A percentile compares a stretch with the other conserved stretches of the same genome.
phyloP scores from a whole-genome alignment of 2,888 invertebrate genomes.

The Amitus sp. region DNA sequence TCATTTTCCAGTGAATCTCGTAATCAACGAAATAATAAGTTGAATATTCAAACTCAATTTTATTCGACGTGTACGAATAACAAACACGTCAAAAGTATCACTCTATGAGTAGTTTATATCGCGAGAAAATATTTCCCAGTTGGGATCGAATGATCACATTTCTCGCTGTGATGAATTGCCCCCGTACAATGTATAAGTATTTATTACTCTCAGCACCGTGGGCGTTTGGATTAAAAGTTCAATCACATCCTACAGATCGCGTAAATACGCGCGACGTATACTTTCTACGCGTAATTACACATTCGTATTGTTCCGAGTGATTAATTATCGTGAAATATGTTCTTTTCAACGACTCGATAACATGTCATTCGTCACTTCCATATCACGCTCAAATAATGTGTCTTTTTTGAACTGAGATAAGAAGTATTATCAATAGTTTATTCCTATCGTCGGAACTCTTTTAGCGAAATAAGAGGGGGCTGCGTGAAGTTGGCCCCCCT shows the following conservation, averaged over 20 bases:
- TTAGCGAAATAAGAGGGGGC: no score
- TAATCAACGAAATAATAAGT: no score
- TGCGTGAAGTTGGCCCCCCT: no score
- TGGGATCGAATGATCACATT: constrained; percentile 19
- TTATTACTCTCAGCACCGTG: constrained; percentile 10
- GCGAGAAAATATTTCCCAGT: constrained; percentile 11
- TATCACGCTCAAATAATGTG: not conserved
- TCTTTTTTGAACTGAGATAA: not conserved
- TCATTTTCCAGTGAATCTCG: no score
- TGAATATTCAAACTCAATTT: no score
- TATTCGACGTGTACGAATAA: constrained; percentile 1
- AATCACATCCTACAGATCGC: constrained; percentile 19
- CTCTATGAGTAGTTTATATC: constrained; percentile 14
- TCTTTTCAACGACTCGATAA: not conserved
- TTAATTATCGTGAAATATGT: constrained; percentile 6
- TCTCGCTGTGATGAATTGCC: constrained; percentile 14
- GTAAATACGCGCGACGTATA: constrained; percentile 25
- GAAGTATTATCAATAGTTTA: no score
- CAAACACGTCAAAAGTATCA: constrained; percentile 29
- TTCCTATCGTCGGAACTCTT: no score
- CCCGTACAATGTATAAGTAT: constrained; percentile 21
- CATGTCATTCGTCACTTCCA: not conserved
- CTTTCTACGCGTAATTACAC: constrained; percentile 30
- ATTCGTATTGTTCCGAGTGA: constrained; percentile 7
- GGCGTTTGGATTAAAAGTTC: constrained; percentile 24